Base-by-base conservation (phyloP, 2,797 vertebrate genomes). In the Picus viridis region DNA sequence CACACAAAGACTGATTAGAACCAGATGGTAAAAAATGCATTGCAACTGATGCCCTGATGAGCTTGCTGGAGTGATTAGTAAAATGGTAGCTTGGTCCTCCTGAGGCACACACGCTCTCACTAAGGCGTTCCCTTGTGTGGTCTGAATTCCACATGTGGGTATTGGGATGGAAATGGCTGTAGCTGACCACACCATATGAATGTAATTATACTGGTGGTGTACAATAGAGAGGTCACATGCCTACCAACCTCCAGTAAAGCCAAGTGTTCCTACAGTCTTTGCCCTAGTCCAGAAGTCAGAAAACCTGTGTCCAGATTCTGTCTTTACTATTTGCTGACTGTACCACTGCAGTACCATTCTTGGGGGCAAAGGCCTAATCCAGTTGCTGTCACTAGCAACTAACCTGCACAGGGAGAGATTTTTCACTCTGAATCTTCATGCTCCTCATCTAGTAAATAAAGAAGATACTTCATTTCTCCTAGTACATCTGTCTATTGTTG, bases 1-100 rank as follows among this genome's bases (percentile, higher is more conserved):
- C 78, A 89, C 72, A 18, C 26, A 80, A 82, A 90, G 89, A 95
- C 80, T 88, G 91, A 96, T 92, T 94, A 74, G 58, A 78, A 93
- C 63, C 86, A 94, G 88, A 92, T 89, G 88, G 85, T 83, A 83
- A 92, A 93, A 95, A 93, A 77, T 29, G 26, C 68, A 47, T 34
- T 81, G 51, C 74, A 73, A 45, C n/a, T 64, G 57, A 62, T 2
- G 1, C 32, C 78, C 81, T 43, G n/a, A 83, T 78, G 83, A 65
- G 68, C 32, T 74, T 53, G 61, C 63, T 76, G 43, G 30, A 90
- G 18, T 87, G 58, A 36, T 86, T 73, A 90, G 67, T 92, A 61
- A 88, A 92, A 85, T 32, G 39, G 61, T 73, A 86, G 63, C 53
- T 49, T 18, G 10, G 16, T 83, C 41, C 32, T 85, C 30, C 72